Conservation (phyloP, 2,113 vertebrate species). For the Varanus salvator region DNA sequence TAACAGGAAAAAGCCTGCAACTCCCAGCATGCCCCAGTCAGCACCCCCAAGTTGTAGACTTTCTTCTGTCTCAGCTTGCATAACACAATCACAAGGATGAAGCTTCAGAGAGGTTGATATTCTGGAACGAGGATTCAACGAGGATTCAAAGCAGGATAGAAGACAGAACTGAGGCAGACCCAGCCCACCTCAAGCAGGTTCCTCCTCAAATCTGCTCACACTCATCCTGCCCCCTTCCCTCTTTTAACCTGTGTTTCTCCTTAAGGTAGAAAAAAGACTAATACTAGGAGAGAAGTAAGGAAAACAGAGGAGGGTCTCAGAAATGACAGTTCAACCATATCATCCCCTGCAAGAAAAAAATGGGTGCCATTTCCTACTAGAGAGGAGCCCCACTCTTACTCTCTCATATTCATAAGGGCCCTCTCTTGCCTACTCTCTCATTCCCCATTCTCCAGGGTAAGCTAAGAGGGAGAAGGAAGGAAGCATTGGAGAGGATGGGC, state of each 20-base stretch:
- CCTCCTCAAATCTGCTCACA: background rate
- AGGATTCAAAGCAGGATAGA: background rate
- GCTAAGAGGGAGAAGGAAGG: background rate
- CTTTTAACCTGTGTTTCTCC: background rate
- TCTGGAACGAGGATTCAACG: background rate
- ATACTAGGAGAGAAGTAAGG: no score
- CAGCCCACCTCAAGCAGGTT: background rate
- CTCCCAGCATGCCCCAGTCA: no score
- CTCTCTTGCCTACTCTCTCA: background rate
- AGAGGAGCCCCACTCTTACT: background rate
- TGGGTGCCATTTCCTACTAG: background rate
- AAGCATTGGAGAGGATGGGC: background rate
- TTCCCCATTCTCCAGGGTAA: background rate
- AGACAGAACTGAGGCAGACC: background rate
- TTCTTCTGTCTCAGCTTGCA: no score
- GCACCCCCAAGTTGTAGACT: no score
- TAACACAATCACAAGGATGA: background rate
- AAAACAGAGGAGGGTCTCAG: background rate
- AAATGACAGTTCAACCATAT: no score
- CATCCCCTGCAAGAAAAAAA: background rate
- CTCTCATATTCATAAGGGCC: background rate
- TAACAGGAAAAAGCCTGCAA: no score
- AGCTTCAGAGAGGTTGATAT: background rate
- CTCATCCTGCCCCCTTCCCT: background rate
- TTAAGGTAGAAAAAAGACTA: background rate